phyloP scores from a whole-genome alignment of 1,140 invertebrate species.

The Drosophila ercepeae region DNA sequence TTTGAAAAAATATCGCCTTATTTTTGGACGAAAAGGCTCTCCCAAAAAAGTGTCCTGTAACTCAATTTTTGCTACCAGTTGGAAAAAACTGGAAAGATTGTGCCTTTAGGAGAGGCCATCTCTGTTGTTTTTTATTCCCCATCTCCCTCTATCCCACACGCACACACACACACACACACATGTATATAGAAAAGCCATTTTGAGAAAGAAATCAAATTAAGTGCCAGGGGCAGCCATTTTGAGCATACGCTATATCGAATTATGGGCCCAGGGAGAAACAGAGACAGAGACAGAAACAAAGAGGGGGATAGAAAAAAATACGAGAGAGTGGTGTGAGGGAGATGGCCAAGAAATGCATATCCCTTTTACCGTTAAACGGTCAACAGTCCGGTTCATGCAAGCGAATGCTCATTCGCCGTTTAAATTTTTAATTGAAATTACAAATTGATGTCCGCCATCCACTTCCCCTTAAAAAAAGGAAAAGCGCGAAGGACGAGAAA shows the following conservation, averaged over 20 bases:
- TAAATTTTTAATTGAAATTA: conserved; percentile 80
- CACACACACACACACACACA: background rate
- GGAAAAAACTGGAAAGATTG: conserved; percentile 3
- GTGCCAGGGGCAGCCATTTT: conserved; percentile 57
- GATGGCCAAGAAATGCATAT: conserved; percentile 27
- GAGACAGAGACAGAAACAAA: background rate
- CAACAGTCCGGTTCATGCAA: conserved; percentile 17
- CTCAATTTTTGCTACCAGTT: conserved; percentile 23
- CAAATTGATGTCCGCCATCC: conserved; percentile 61
- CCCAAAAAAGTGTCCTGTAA: conserved; percentile 18
- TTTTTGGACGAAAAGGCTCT: conserved; percentile 1
- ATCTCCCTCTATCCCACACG: background rate
- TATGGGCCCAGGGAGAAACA: conserved; percentile 27
- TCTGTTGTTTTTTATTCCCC: background rate
- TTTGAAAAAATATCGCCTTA: background rate
- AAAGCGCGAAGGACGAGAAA: background rate
- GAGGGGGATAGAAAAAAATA: background rate
- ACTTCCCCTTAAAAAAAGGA: conserved; percentile 18
- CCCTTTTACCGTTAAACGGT: conserved; percentile 50
- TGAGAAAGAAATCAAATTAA: conserved; percentile 72
- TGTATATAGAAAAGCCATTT: conserved; percentile 57
- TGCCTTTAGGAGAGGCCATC: conserved; percentile 1
- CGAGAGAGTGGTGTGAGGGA: background rate
- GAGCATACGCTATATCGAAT: conserved; percentile 67
- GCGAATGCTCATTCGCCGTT: conserved; percentile 47